Conservation (phyloP, 1,140 invertebrate genomes). For the Babylonia areolata region DNA sequence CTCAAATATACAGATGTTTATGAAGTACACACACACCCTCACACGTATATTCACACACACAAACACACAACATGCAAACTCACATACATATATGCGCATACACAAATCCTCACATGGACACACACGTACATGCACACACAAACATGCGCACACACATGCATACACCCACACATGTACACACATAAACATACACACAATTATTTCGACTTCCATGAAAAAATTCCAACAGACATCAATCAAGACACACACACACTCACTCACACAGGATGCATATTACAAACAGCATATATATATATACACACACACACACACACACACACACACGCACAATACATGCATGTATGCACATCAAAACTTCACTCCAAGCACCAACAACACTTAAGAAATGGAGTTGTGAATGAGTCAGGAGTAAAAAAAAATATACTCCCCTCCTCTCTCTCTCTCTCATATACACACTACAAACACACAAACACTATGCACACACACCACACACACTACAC, state of each 20-base stretch:
- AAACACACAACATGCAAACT: too few species aligned
- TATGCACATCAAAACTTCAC: neutral
- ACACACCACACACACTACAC: too few species aligned
- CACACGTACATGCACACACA: constrained; percentile 3
- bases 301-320: neutral
- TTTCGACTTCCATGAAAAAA: neutral
- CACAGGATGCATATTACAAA: too few species aligned
- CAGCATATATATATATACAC: neutral
- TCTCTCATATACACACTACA: too few species aligned
- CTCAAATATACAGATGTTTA: too few species aligned
- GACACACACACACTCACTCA: neutral
- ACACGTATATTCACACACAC: too few species aligned
- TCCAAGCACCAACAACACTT: too few species aligned
- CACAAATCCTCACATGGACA: neutral
- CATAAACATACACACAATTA: neutral
- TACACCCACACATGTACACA: neutral
- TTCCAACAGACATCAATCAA: neutral
- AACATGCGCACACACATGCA: neutral
- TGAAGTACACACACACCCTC: too few species aligned
- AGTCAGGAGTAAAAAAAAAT: too few species aligned
- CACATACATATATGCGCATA: neutral
- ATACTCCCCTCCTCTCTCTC: too few species aligned
- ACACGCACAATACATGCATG: neutral
- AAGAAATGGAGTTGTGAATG: too few species aligned
- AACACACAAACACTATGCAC: too few species aligned